These are phyloP conservation scores for Spilosoma lubricipeda DNA, from an alignment of 2,888 invertebrate genomes.

Conservation along the genomic window DNA sequence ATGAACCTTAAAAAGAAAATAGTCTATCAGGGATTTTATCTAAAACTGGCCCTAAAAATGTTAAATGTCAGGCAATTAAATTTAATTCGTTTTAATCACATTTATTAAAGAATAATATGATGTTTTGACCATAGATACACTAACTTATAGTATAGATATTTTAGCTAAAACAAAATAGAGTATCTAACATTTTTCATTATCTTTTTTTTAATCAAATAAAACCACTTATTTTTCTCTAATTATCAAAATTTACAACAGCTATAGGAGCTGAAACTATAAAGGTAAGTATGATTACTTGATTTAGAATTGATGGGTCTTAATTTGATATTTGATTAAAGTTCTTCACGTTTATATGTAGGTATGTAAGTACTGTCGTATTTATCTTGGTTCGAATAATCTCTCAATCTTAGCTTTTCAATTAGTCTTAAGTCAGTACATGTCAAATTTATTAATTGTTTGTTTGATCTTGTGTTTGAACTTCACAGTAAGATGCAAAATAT, in stretches of 20 bases:
- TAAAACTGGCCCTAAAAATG: background rate
- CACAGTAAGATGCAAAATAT: too few species aligned
- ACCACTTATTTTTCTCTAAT: constrained; percentile 7
- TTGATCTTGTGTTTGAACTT: too few species aligned
- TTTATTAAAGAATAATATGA: background rate
- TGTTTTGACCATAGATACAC: background rate
- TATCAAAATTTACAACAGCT: constrained; percentile 9
- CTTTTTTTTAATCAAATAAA: constrained; percentile 9
- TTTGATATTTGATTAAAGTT: too few species aligned
- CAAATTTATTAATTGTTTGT: too few species aligned
- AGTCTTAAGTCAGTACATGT: too few species aligned
- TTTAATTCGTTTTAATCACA: background rate
- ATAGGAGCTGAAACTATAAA: constrained; percentile 18
- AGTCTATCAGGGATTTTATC: too few species aligned
- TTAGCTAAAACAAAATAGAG: too few species aligned
- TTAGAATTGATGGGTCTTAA: constrained; percentile 12
- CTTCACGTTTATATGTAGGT: too few species aligned
- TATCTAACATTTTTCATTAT: too few species aligned
- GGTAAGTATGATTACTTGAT: constrained; percentile 16
- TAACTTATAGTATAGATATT: too few species aligned
- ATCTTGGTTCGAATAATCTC: constrained; percentile 16
- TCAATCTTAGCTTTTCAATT: background rate
- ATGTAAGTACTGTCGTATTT: background rate
- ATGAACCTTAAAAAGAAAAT: background rate
- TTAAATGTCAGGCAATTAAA: background rate